Conservation (phyloP, 2,113 vertebrate genomes). For the Rhea americana region DNA sequence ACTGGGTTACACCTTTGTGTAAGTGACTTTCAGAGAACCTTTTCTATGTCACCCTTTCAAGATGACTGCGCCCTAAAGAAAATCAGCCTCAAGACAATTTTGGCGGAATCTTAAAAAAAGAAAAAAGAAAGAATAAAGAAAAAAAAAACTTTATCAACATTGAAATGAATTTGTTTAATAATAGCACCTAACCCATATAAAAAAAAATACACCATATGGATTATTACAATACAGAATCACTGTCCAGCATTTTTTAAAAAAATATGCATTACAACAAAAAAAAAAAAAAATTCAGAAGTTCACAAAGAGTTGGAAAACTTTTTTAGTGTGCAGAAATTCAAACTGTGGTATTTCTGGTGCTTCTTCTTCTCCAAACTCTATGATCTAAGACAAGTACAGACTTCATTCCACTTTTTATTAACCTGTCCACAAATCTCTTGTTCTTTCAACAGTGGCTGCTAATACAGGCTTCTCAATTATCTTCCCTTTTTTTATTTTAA, state of each 20-base stretch:
- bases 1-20: background rate
- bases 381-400: background rate
- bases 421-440: background rate
- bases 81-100: background rate
- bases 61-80: background rate
- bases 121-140: background rate
- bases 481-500: background rate
- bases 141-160: background rate
- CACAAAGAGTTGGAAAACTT: constrained; percentile 18
- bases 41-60: background rate
- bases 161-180: background rate
- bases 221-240: background rate
- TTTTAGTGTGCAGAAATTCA: background rate
- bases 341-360: background rate
- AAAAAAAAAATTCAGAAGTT: background rate
- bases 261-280: background rate
- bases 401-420: background rate
- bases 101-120: background rate
- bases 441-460: background rate
- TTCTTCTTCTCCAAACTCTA: background rate
- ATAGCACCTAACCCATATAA: background rate
- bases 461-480: background rate
- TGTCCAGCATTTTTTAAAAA: background rate
- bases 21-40: background rate
- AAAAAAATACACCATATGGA: background rate